Conservation (phyloP, 1,140 invertebrate genomes). For the Formica selysi region DNA sequence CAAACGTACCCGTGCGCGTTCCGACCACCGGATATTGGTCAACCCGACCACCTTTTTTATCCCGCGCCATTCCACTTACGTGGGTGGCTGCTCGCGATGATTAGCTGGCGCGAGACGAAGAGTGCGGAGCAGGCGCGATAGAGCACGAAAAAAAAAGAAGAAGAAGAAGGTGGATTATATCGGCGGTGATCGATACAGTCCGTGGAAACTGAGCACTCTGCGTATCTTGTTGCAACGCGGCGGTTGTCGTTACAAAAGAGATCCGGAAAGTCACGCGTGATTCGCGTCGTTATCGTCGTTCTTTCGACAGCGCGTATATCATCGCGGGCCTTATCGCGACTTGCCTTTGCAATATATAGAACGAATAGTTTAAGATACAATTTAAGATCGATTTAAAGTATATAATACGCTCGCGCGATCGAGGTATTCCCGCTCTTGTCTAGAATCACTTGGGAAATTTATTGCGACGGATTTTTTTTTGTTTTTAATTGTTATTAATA, state of each 20-base stretch:
- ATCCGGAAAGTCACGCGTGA: constrained; percentile 20
- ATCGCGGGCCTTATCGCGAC: constrained; percentile 12
- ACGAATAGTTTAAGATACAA: neutral
- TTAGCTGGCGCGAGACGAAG: constrained; percentile 26
- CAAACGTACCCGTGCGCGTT: constrained; percentile 71
- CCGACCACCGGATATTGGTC: constrained; percentile 79
- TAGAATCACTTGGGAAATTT: neutral
- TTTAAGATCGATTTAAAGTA: neutral
- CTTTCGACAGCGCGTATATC: constrained; percentile 28
- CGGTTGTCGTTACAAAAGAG: constrained; percentile 24
- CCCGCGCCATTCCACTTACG: constrained; percentile 59
- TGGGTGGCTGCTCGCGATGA: constrained; percentile 44
- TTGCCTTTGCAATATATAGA: constrained; percentile 21
- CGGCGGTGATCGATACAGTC: constrained; percentile 29
- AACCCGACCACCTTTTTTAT: constrained; percentile 65
- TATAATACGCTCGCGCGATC: neutral
- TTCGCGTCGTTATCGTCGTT: neutral
- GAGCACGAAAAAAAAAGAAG: too few species aligned
- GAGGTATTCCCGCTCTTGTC: constrained; percentile 16
- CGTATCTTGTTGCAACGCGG: constrained; percentile 37
- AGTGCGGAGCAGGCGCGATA: constrained; percentile 19
- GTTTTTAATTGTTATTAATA: neutral
- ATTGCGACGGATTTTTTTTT: constrained; percentile 1
- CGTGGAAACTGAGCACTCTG: neutral
- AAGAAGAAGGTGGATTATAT: neutral